phyloP scores from a whole-genome alignment of 2,113 vertebrate genomes.

The Telmatochromis sp. region DNA sequence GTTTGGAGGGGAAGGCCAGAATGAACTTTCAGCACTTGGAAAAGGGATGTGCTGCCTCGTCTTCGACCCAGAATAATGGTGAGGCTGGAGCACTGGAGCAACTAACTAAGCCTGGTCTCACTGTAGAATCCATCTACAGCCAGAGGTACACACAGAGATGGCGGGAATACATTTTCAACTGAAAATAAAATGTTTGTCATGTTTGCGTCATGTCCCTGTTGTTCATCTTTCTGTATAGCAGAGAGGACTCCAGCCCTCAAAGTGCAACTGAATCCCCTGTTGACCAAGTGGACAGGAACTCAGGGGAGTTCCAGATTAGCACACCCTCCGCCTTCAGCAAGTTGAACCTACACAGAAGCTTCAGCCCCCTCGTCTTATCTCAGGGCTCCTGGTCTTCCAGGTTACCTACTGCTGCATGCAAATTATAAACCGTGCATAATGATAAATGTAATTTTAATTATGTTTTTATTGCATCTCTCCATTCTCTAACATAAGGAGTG shows the following conservation, averaged over 20 bases:
- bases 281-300: constrained; percentile 72
- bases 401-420: constrained; percentile 64
- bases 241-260: constrained; percentile 67
- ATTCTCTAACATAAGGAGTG: constrained; percentile 65
- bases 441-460: not conserved
- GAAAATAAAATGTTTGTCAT: not conserved
- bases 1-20: constrained; percentile 72
- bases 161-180: not conserved
- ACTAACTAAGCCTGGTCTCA: constrained; percentile 34
- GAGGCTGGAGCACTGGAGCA: constrained; percentile 9
- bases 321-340: constrained; percentile 95
- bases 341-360: constrained; percentile 79
- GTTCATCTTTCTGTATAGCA: constrained; percentile 55
- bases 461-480: not conserved
- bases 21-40: constrained; percentile 63
- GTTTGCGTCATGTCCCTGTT: not conserved
- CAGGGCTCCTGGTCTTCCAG: constrained; percentile 89
- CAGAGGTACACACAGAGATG: constrained; percentile 50
- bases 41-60: constrained; percentile 52
- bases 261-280: constrained; percentile 71
- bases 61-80: constrained; percentile 62
- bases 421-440: not conserved
- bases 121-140: constrained; percentile 69
- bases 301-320: constrained; percentile 84
- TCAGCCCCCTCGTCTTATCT: constrained; percentile 78